Conservation (phyloP, 2,113 vertebrate species). For the Phoxinus phoxinus region DNA sequence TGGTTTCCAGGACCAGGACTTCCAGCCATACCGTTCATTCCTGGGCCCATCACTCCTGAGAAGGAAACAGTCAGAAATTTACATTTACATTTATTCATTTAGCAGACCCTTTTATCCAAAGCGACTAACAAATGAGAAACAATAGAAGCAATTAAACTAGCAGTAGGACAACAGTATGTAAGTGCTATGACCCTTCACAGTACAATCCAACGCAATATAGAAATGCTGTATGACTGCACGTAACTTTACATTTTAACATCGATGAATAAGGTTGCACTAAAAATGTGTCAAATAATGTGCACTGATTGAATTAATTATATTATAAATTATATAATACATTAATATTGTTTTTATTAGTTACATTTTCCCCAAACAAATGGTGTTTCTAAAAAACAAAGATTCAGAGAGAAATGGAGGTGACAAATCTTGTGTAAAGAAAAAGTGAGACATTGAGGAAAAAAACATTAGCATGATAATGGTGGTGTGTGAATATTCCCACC, state of each 20-base stretch:
- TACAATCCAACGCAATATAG: no score
- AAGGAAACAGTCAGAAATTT: not conserved
- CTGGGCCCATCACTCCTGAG: conserved; percentile 90
- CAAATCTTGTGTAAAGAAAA: not conserved
- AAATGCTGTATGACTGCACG: not conserved
- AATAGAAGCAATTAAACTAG: no score
- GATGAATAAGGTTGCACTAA: not conserved
- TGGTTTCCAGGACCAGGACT: conserved; percentile 84
- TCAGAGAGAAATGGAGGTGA: not conserved
- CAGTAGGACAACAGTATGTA: no score
- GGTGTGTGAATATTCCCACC: not conserved
- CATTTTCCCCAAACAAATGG: not conserved
- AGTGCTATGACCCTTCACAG: no score
- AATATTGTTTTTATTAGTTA: not conserved
- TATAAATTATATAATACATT: no score
- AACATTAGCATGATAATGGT: conserved; percentile 20
- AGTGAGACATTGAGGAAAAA: not conserved
- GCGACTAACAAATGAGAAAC: no score
- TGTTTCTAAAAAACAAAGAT: not conserved
- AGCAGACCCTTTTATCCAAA: no score
- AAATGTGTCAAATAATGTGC: no score
- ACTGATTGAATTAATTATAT: not conserved
- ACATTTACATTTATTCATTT: no score
- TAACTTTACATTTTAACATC: not conserved
- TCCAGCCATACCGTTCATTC: conserved; percentile 89